Evolutionary conservation across 64 coral and sea anemone species (phyloP).

Genomic region (Platygyra sinensis): DNA sequence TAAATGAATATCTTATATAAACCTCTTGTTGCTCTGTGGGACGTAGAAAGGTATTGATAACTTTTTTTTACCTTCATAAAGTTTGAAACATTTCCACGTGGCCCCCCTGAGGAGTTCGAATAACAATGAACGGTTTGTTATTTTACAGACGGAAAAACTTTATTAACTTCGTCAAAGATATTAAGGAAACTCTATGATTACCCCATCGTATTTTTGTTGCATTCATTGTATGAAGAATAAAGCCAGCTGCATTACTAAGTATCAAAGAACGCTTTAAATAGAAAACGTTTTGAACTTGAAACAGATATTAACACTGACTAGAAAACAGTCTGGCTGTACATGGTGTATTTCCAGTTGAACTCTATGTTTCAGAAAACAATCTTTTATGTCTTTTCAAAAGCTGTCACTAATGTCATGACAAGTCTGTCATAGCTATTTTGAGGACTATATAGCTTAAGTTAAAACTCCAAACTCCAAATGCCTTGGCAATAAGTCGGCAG

Average conservation of each 20-base stretch:
- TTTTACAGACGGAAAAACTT: slow-evolving; percentile 12
- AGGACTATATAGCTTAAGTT: neutral
- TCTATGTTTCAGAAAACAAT: slow-evolving; percentile 18
- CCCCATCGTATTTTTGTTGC: neutral
- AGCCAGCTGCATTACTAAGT: neutral
- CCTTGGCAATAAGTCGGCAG: neutral
- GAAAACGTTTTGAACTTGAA: neutral
- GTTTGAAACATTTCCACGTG: slow-evolving; percentile 31
- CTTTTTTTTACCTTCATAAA: slow-evolving; percentile 18
- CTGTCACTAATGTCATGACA: slow-evolving; percentile 9
- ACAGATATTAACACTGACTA: neutral
- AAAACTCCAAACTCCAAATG: neutral
- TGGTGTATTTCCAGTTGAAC: neutral
- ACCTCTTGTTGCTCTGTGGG: slow-evolving; percentile 38
- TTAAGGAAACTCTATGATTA: neutral
- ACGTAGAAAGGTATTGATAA: neutral
- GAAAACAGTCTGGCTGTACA: neutral
- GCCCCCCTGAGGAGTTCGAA: slow-evolving; percentile 20
- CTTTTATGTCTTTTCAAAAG: slow-evolving; percentile 1
- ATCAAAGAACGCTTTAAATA: neutral
- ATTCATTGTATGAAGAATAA: slow-evolving; percentile 24
- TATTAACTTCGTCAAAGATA: slow-evolving; percentile 4
- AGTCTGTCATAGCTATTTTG: slow-evolving; percentile 21
- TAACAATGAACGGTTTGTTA: slow-evolving; percentile 19
- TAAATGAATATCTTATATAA: slow-evolving; percentile 53